phyloP scores from a whole-genome alignment of 2,888 invertebrate species.

The Punctoribates punctum region DNA sequence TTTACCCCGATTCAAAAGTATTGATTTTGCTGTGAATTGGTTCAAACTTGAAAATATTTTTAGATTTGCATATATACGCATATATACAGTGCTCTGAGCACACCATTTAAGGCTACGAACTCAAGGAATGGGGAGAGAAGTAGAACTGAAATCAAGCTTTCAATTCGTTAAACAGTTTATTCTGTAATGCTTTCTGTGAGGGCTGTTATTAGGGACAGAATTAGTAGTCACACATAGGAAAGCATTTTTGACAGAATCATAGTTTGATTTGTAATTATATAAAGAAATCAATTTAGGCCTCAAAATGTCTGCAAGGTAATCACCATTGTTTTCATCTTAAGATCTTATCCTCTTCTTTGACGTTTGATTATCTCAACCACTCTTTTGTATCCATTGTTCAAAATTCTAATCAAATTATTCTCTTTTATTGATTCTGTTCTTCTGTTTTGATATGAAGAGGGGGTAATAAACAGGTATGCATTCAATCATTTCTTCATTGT shows the following conservation, averaged over 20 bases:
- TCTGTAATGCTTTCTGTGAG: background rate
- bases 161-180: constrained; percentile 9
- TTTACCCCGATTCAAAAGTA: background rate
- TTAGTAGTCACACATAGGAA: background rate
- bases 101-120: constrained; percentile 13
- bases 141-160: background rate
- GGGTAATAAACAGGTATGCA: too few species aligned
- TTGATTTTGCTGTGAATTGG: background rate
- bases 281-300: background rate
- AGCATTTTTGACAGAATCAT: background rate
- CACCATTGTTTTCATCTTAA: background rate
- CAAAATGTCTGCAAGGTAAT: constrained; percentile 22
- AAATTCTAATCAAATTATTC: too few species aligned
- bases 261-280: constrained; percentile 4
- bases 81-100: background rate
- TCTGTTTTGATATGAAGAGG: too few species aligned
- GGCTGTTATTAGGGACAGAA: constrained; percentile 12
- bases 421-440: too few species aligned
- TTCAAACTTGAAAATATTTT: constrained; percentile 19
- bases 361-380: too few species aligned
- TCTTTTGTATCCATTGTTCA: too few species aligned
- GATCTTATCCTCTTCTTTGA: background rate
- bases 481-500: too few species aligned
- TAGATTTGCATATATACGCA: constrained; percentile 3
- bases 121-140: background rate